Percentiles rank a stretch among this genome's conserved stretches.
phyloP scores from a whole-genome alignment of 2,113 vertebrate genomes.

The Acrocephalus arundinaceus region DNA sequence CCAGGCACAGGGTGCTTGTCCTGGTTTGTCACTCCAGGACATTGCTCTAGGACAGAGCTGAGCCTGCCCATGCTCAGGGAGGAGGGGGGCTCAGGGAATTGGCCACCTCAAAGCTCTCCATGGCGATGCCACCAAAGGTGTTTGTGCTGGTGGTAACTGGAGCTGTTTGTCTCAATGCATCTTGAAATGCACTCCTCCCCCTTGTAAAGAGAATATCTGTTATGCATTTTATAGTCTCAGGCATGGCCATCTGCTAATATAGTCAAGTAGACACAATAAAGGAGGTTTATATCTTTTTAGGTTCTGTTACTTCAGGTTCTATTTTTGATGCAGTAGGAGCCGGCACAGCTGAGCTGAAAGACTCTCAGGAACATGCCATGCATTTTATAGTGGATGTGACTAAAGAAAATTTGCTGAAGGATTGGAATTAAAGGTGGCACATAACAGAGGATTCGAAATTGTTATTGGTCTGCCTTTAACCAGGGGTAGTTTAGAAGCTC shows the following conservation, averaged over 20 bases:
- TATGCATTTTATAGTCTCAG: background rate
- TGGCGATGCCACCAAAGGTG: background rate
- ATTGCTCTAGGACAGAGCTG: background rate
- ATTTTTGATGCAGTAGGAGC: conserved; percentile 30
- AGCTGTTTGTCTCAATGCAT: background rate
- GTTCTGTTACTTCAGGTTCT: conserved; percentile 7
- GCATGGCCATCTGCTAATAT: conserved; percentile 50
- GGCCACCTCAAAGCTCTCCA: accelerated
- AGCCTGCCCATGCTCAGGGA: background rate
- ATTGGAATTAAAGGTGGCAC: background rate
- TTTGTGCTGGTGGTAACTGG: background rate
- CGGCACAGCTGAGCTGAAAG: conserved; percentile 15
- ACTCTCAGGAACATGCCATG: conserved; percentile 13
- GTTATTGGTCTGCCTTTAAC: background rate
- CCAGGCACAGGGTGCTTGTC: background rate
- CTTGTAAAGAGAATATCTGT: background rate
- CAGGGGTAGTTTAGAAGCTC: background rate
- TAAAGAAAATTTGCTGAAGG: background rate
- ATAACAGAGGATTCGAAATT: background rate
- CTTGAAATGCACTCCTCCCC: background rate
- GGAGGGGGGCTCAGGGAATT: background rate
- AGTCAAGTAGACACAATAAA: conserved; percentile 32
- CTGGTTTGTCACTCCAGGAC: too few species aligned
- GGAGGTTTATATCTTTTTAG: conserved; percentile 31
- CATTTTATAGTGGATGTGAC: background rate